These are phyloP conservation scores for Propithecus perrieri DNA, from an alignment of 2,797 vertebrate species.

Conservation along the genomic window DNA sequence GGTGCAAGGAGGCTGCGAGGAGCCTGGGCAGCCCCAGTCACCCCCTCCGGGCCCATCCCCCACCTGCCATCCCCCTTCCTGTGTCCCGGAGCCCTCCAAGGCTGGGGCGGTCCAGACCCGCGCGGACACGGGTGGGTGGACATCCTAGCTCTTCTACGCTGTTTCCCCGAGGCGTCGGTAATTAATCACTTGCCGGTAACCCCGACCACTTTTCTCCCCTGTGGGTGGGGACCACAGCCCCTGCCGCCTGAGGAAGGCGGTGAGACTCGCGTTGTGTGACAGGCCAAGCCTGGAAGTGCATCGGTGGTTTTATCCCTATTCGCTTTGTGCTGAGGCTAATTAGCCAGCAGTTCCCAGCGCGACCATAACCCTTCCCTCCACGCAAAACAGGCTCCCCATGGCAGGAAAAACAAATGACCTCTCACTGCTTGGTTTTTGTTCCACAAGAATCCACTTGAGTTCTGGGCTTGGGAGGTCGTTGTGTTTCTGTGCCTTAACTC, in stretches of 20 bases:
- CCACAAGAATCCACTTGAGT: background rate
- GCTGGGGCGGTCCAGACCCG: background rate
- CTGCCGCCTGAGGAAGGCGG: background rate
- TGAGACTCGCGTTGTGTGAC: background rate
- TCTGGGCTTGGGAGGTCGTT: background rate
- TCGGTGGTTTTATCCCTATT: background rate
- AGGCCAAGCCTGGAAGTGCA: rapidly evolving
- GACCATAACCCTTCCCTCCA: background rate
- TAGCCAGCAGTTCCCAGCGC: background rate
- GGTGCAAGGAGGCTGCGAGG: background rate
- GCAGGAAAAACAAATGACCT: background rate
- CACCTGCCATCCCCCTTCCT: background rate
- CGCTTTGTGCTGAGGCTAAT: background rate
- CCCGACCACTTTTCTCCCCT: background rate
- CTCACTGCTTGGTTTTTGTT: no score
- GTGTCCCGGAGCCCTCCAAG: background rate
- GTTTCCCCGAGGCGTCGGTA: background rate
- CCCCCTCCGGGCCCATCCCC: background rate
- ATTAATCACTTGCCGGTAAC: background rate
- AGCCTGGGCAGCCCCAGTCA: background rate
- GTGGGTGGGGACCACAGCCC: background rate
- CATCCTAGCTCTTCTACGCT: background rate
- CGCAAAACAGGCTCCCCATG: background rate
- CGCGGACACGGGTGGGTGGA: background rate
- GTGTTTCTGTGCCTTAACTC: no score